Conservation (phyloP, 2,888 invertebrate genomes). For the Protonemura montana region DNA sequence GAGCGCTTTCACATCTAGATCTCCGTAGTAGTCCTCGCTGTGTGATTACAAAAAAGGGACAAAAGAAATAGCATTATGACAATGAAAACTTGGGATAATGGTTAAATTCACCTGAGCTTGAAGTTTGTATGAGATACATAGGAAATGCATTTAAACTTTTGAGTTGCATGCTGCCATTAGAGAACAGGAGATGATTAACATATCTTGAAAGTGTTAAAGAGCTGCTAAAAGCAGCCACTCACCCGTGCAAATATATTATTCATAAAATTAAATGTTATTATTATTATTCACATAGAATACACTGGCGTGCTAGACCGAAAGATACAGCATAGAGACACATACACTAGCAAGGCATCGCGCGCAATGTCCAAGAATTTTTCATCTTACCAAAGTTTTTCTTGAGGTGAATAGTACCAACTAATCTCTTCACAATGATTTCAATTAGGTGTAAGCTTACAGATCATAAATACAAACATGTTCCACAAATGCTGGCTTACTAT, state of each 20-base stretch:
- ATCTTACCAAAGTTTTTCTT: not conserved
- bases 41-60: conserved; percentile 51
- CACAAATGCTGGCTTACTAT: not conserved
- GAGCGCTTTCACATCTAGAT: conserved; percentile 86
- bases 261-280: not conserved
- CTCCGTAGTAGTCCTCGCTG: conserved; percentile 93
- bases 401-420: too few species aligned
- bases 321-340: not conserved
- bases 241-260: conserved; percentile 35
- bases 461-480: not conserved
- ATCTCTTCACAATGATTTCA: not conserved
- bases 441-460: not conserved
- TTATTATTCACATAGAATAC: conserved; percentile 12
- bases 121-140: not conserved
- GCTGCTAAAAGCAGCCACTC: conserved; percentile 31
- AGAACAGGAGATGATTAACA: conserved; percentile 15
- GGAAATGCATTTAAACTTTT: conserved; percentile 3
- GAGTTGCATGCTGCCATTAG: conserved; percentile 33
- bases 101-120: not conserved
- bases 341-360: not conserved
- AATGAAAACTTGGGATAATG: not conserved
- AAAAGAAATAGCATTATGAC: conserved; percentile 37
- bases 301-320: not conserved
- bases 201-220: not conserved
- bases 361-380: not conserved